Base-by-base conservation (phyloP, 2,113 vertebrate genomes). In the Cinclus cinclus region DNA sequence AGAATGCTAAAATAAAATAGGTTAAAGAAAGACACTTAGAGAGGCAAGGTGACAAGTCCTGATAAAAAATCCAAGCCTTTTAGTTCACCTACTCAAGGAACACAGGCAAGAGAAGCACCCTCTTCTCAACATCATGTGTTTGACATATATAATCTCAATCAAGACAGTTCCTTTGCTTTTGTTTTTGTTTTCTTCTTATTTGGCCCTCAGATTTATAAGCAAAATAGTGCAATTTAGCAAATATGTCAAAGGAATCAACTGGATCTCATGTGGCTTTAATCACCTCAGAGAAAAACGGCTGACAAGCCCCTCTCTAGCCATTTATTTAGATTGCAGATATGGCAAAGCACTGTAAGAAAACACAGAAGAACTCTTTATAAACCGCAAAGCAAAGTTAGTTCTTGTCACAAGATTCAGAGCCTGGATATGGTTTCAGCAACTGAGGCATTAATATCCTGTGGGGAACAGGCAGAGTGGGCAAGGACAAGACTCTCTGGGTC, bases 311-410 rank as follows among this genome's bases (percentile, higher is more conserved):
- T 75, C 56, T 81, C 82, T 33, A 37, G 56, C 7, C 56, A 82
- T 81, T 86, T 60, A 78, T 89, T 90, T 41, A 84, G 56, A 64
- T 76, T 83, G 55, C 73, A 87, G 86, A 81, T 47, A 89, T 0
- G n/a, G 73, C 46, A 71, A 81, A 92, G 49, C 49, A 20, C 80
- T 87, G 49, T 28, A 60, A 86, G 85, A 63, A 86, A 95, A 89
- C 73, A 95, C 80, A 95, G 88, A 83, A 80, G 76, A 41, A 77
- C 59, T 78, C 90, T 90, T 95, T 63, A 82, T 82, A 71, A 82
- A 81, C 11, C 4, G 64, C 33, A 68, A 83, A 78, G 77, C 44
- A 49, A 87, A 87, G 84, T 65, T 64, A 46, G 68, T 2, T 84
- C 76, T 90, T 49, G 73, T 95, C 90, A 94, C 1, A 2, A 92